A percentile compares a stretch with the other conserved stretches of the same genome.
phyloP scores from a whole-genome alignment of 1,140 invertebrate genomes.

The Rhopalosiphum maidis region DNA sequence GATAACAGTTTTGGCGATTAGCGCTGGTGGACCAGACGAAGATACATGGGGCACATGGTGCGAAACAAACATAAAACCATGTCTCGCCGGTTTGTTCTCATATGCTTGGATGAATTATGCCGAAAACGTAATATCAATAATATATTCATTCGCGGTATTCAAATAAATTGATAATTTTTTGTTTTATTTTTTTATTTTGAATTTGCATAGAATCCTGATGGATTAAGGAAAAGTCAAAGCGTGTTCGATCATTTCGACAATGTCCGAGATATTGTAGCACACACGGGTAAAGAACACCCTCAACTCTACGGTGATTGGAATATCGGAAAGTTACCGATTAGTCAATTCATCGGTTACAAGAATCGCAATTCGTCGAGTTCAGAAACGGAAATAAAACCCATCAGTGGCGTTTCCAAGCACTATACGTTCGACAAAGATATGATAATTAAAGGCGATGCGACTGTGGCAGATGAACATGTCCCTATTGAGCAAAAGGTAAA shows the following conservation, averaged over 20 bases:
- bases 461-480: no score
- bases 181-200: background rate
- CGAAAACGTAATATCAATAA: background rate
- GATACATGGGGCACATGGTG: background rate
- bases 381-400: background rate
- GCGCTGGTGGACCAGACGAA: conserved; percentile 26
- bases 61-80: background rate
- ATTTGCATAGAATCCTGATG: background rate
- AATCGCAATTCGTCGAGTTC: background rate
- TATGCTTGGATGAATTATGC: background rate
- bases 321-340: conserved; percentile 23
- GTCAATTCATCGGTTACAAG: background rate
- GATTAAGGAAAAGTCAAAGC: background rate
- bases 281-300: background rate
- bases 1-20: background rate
- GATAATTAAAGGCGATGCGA: background rate
- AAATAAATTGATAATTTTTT: background rate
- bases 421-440: background rate
- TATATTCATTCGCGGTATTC: background rate
- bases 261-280: background rate
- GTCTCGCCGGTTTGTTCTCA: background rate
- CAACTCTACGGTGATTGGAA: conserved; percentile 33
- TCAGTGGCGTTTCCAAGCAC: background rate
- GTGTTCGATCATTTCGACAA: background rate
- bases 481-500: background rate